Evolutionary conservation across 1,140 invertebrate genomes (phyloP), one percentile per base, ranked within the genome.

Genomic region (Camponotus floridanus): DNA sequence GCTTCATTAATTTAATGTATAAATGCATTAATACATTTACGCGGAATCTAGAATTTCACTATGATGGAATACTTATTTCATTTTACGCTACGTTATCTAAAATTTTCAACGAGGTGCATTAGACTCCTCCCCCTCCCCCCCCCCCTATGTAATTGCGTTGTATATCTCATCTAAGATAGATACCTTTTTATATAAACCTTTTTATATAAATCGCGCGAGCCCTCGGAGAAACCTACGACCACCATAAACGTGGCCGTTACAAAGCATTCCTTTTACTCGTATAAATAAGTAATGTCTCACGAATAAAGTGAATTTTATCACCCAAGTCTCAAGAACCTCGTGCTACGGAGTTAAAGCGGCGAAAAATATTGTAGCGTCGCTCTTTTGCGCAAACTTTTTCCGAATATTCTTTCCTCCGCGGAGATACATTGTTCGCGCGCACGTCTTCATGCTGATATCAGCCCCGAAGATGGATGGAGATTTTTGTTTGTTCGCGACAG

Each of bases 81-180:
- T 7, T 33, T 59, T 36, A 39, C 8, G 18, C 51, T 31, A 33
- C 9, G 55, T 33, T 62, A 45, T 61, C 55, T 83, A 61, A 83
- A 83, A 83, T 57, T 83, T 83, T 83, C 51, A 83, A 61, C 67
- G 11, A 21, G 33, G 2, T 74, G 79, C 79, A 61, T 83, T 83
- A 73, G 39, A 48, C 18, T n/a, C n/a, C n/a, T n/a, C n/a, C n/a
- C n/a, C n/a, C n/a, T n/a, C n/a, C n/a, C n/a, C n/a, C n/a, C n/a
- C n/a, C 31, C 3, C 18, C 42, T 15, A 5, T 42, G 67, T 73
- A 71, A 71, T 18, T 70, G 55, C 39, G 15, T 3, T 48, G 15
- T 51, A 48, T 48, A 26, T 61, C 33, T 83, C 61, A 81, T 81
- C 78, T 59, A 15, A 7, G 11, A 21, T 83, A 73, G 62, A n/a